These are phyloP conservation scores for Pogoniulus pusillus DNA, from an alignment of 2,797 vertebrate species.

Conservation along the genomic window DNA sequence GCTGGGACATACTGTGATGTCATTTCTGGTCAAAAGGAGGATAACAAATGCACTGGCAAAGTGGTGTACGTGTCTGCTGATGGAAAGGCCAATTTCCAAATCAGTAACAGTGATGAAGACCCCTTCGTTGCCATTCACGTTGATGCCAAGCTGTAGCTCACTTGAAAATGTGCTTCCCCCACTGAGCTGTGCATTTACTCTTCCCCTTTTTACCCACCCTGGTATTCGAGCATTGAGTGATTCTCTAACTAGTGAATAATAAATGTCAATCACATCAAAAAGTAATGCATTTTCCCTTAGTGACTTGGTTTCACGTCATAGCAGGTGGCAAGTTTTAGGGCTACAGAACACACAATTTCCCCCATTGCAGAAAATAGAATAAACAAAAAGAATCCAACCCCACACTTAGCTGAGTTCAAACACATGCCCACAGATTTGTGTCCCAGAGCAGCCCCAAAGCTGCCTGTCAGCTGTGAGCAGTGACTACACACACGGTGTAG, in stretches of 20 bases:
- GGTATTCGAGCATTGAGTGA: background rate
- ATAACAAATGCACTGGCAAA: conserved; percentile 81
- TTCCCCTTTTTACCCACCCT: background rate
- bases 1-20: conserved; percentile 91
- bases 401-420: background rate
- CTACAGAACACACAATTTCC: background rate
- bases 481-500: background rate
- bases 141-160: background rate
- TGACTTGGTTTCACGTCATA: background rate
- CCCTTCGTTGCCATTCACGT: conserved; percentile 78
- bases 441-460: background rate
- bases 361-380: background rate
- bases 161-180: background rate
- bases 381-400: accelerated
- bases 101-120: conserved; percentile 85
- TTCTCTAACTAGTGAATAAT: background rate
- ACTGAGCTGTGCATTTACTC: background rate
- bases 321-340: background rate
- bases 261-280: background rate
- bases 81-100: conserved; percentile 82
- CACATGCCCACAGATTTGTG: accelerated
- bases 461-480: background rate
- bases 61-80: conserved; percentile 78
- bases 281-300: background rate
- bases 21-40: conserved; percentile 89